Percentiles rank a stretch among this genome's conserved stretches.
Conservation (phyloP, 1,140 invertebrate species). For the Hypothenemus hampei region DNA sequence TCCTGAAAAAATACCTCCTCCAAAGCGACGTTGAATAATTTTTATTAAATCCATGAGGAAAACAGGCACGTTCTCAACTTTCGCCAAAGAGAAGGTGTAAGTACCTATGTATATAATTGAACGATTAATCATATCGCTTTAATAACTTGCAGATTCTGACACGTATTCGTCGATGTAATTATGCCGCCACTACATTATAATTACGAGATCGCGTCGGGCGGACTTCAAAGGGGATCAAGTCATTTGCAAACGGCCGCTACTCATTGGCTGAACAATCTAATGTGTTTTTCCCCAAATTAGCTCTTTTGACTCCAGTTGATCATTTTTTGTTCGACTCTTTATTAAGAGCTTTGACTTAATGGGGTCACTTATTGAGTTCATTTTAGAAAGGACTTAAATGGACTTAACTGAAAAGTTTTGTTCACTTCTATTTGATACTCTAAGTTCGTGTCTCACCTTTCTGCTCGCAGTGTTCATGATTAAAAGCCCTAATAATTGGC, state of each 20-base stretch:
- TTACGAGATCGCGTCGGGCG: slow-evolving; percentile 3
- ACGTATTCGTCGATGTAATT: slow-evolving; percentile 19
- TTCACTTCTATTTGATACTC: no score
- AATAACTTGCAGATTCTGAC: slow-evolving; percentile 24
- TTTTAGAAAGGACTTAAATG: no score
- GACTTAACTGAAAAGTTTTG: no score
- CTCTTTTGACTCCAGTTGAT: slow-evolving; percentile 11
- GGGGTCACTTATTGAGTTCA: slow-evolving; percentile 4
- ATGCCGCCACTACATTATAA: slow-evolving; percentile 19
- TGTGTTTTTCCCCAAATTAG: slow-evolving; percentile 7
- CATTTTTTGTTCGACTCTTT: slow-evolving; percentile 6
- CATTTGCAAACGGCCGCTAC: slow-evolving; percentile 10
- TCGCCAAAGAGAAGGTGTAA: slow-evolving; percentile 6
- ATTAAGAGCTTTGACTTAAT: slow-evolving; percentile 6
- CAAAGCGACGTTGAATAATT: no score
- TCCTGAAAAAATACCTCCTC: no score
- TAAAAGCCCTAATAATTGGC: no score
- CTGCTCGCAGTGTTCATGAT: no score
- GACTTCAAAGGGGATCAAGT: slow-evolving; percentile 23
- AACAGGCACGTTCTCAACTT: slow-evolving; percentile 3
- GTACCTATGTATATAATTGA: no score
- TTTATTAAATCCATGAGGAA: no score
- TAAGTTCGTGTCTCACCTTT: no score
- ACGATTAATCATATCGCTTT: slow-evolving; percentile 24
- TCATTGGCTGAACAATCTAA: not conserved